Base-by-base conservation (phyloP, 2,113 vertebrate genomes). In the Nematolebias whitei region DNA sequence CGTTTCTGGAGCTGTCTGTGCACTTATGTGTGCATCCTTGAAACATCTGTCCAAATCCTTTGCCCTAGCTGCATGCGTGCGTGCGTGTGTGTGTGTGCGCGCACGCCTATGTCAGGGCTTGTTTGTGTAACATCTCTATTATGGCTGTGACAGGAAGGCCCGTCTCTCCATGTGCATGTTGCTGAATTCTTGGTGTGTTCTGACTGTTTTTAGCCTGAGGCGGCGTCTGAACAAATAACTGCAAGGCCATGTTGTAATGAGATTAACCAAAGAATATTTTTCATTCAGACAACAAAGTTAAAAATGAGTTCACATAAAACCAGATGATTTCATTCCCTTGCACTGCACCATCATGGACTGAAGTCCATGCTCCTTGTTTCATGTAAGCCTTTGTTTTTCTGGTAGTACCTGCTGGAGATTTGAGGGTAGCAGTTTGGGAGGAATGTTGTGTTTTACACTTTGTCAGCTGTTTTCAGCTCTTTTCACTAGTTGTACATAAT, bases 261-360 rank as follows among this genome's bases (percentile, higher is more conserved):
- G 62, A 64, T 76, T 76, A 84, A 81, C 82, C 41, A 18, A 45
- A 53, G 53, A 75, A 51, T 61, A 44, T 71, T 69, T 86, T 78
- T 77, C 47, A 61, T 74, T 63, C 64, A 71, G 71, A 79, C 82
- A 82, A 79, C 83, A 72, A 71, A 78, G 76, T 78, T 74, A 74
- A 35, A 80, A 82, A 85, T 86, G 85, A 67, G 47, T 57, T 53
- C 29, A 68, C 48, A 63, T 52, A 61, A 64, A 67, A 59, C 39
- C 64, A 38, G 51, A 51, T 49, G 26, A 65, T 71, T 80, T 61
- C 5, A 66, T 52, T 2, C 18, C 68, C 65, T 57, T 18, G 8
- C 3, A n/a, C 43, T n/a, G 43, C 8, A 29, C 16, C 22, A 29
- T 15, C 55, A 38, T 35, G 60, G 40, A 58, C 67, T 76, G 55